Evolutionary conservation across 2,113 vertebrate species (phyloP).

Genomic region (Cinclus cinclus): DNA sequence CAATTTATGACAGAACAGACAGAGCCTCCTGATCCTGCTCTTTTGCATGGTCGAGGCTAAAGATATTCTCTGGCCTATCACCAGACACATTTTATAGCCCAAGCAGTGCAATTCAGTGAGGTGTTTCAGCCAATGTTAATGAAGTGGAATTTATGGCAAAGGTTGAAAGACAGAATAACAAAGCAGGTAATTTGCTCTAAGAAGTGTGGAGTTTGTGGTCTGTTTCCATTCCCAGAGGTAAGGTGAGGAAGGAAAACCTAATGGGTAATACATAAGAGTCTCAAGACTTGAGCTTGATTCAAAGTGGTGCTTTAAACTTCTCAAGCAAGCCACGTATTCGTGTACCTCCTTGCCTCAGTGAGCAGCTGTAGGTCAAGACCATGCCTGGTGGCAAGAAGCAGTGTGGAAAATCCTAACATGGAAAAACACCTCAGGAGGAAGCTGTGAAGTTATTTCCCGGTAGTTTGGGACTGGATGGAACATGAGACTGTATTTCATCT

Average conservation of each 20-base stretch:
- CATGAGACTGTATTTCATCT: not conserved
- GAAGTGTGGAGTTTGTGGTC: not conserved
- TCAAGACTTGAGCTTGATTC: not conserved
- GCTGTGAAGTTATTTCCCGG: not conserved
- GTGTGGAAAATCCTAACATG: not conserved
- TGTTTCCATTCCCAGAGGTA: constrained; percentile 11
- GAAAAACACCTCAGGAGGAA: constrained; percentile 25
- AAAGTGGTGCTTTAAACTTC: constrained; percentile 14
- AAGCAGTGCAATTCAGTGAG: not conserved
- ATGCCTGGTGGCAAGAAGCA: not conserved
- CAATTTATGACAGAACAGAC: not conserved
- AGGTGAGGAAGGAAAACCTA: not conserved
- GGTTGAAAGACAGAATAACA: constrained; percentile 34
- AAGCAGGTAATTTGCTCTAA: constrained; percentile 29
- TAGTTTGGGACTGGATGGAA: not conserved
- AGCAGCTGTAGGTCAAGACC: not conserved
- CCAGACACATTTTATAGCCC: constrained; percentile 8
- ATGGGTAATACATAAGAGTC: not conserved
- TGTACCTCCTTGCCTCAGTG: not conserved
- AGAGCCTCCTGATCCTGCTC: not conserved
- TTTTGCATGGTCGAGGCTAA: not conserved
- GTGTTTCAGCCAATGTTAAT: constrained; percentile 24
- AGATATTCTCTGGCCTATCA: not conserved
- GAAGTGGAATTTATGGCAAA: constrained; percentile 55
- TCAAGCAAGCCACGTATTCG: not conserved